Evolutionary conservation across 2,113 vertebrate genomes (phyloP).

Genomic region (Rhinoptilus africanus): DNA sequence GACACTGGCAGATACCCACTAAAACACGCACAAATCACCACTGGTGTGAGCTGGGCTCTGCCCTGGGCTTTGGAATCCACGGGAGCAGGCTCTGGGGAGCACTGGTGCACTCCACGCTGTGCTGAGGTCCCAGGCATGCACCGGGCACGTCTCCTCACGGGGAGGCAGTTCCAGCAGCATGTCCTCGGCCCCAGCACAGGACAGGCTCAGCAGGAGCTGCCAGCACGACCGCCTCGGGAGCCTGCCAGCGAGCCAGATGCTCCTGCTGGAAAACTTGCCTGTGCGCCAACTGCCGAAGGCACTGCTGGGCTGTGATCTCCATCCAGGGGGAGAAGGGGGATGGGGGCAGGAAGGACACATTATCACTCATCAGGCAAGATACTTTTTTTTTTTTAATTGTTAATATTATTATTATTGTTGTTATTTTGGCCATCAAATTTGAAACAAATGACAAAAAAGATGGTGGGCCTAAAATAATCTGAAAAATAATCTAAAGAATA

Average conservation of each 20-base stretch:
- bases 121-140: rapidly evolving
- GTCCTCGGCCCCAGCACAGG: neutral
- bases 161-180: rapidly evolving
- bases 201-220: neutral
- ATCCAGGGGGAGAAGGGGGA: neutral
- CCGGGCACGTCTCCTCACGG: rapidly evolving
- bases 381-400: neutral
- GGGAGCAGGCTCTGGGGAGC: neutral
- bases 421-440: neutral
- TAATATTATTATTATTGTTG: neutral
- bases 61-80: neutral
- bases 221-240: neutral
- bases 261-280: constrained; percentile 34
- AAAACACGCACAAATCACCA: rapidly evolving
- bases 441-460: neutral
- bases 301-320: neutral
- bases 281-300: neutral
- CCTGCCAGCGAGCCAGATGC: constrained; percentile 23
- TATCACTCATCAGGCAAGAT: neutral
- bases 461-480: neutral
- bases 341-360: neutral
- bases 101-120: rapidly evolving
- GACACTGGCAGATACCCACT: neutral
- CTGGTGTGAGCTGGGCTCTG: rapidly evolving
- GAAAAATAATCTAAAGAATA: neutral